Evolutionary conservation across 1,140 invertebrate species (phyloP), one percentile per base, ranked within the genome.

Genomic region (Bombus superbus): DNA sequence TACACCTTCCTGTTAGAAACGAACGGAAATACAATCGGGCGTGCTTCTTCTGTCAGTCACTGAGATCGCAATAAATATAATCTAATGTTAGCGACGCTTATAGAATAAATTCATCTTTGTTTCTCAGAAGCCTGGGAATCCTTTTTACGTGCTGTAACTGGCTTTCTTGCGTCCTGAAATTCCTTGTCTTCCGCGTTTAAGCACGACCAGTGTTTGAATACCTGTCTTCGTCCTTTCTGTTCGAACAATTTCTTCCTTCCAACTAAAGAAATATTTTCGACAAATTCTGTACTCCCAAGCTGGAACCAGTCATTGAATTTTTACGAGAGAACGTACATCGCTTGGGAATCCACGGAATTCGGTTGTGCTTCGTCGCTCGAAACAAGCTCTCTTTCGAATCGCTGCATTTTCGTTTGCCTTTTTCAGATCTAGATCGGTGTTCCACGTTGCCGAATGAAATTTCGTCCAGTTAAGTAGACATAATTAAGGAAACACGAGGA

Each of bases 381-480:
- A 44, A 71, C 57, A 57, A 78, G 68, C n/a, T 25, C 8, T 53
- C 35, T 11, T 11, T 28, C 42, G 47, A 66, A 42, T 35, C 13
- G 18, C 28, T 32, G 28, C 47, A 78, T 83, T 81, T 69, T 47
- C 53, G 40, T 44, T 68, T 38, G 53, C 15, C 5, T 32, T 32
- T 32, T 15, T 53, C 22, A 53, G 18, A 53, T 53, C 47, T 22
- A 53, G 18, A 53, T 53, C 18, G 1, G 47, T 22, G 32, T 25
- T 35, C 44, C 44, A 81, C 40, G 62, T 71, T 85, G 18, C 4
- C 18, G 57, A 57, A 80, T 88, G 83, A 82, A 85, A 88, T 80
- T 86, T 69, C 75, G 59, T n/a, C 40, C 40, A 57, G 59, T 83
- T 89, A 88, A 86, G 53, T 79, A 72, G 77, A 64, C n/a, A n/a